phyloP scores from a whole-genome alignment of 1,140 invertebrate genomes.

The Hesperophylax magnus region DNA sequence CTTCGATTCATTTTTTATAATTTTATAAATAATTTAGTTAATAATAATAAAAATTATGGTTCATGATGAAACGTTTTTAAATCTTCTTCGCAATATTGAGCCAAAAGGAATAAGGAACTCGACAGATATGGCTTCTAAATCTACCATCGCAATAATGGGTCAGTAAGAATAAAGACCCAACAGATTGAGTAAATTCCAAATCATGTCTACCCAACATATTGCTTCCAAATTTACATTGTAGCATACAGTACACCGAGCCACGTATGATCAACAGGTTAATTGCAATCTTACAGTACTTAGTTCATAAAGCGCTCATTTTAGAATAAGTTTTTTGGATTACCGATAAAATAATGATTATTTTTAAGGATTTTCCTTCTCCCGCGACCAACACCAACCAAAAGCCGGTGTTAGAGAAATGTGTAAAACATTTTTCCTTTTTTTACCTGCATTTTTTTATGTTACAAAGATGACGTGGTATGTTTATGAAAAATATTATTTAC shows the following conservation, averaged over 20 bases:
- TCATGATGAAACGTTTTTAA: not conserved
- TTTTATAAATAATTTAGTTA: constrained; percentile 32
- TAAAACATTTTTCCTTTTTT: constrained; percentile 37
- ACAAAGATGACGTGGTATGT: not conserved
- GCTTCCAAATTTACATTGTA: too few relatives aligned
- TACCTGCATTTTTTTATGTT: constrained; percentile 44
- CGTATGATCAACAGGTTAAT: too few relatives aligned
- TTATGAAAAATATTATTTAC: too few relatives aligned
- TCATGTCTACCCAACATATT: too few relatives aligned
- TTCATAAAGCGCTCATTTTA: constrained; percentile 39
- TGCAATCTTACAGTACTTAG: not conserved
- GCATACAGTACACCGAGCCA: too few relatives aligned
- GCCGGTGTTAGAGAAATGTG: not conserved
- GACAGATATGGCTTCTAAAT: too few relatives aligned
- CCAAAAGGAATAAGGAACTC: too few relatives aligned
- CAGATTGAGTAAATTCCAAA: too few relatives aligned
- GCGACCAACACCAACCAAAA: not conserved
- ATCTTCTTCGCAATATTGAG: too few relatives aligned
- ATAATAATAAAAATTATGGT: not conserved
- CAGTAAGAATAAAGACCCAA: too few relatives aligned
- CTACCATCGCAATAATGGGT: too few relatives aligned
- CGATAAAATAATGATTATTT: constrained; percentile 35
- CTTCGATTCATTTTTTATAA: constrained; percentile 31
- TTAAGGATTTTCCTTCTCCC: constrained; percentile 43
- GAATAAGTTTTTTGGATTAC: constrained; percentile 44